phyloP scores from a whole-genome alignment of 2,113 vertebrate species.

The Promerops cafer region DNA sequence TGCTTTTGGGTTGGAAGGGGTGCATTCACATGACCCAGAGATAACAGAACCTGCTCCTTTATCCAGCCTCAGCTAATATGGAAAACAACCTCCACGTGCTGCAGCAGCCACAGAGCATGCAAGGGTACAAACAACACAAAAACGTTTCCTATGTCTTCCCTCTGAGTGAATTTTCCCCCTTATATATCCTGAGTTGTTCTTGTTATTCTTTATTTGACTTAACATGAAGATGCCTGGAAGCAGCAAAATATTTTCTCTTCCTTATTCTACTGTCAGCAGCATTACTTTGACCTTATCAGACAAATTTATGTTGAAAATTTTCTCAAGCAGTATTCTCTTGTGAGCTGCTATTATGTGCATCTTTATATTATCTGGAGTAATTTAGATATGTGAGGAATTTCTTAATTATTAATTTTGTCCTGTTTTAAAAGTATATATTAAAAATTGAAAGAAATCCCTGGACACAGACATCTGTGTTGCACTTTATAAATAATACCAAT shows the following conservation, averaged over 20 bases:
- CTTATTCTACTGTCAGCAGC: slow-evolving; percentile 49
- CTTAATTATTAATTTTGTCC: slow-evolving; percentile 54
- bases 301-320: slow-evolving; percentile 60
- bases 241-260: slow-evolving; percentile 47
- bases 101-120: neutral
- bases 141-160: neutral
- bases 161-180: neutral
- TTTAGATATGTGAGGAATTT: slow-evolving; percentile 14
- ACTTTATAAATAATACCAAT: slow-evolving; percentile 56
- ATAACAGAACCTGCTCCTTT: neutral
- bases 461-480: neutral
- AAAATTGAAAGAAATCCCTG: slow-evolving; percentile 32
- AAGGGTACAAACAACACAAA: neutral
- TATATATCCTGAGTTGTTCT: neutral
- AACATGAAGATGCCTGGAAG: slow-evolving; percentile 48
- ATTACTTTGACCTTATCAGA: slow-evolving; percentile 67
- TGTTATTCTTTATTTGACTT: slow-evolving; percentile 58
- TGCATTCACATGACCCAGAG: neutral
- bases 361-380: slow-evolving; percentile 30
- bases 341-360: slow-evolving; percentile 27
- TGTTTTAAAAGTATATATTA: slow-evolving; percentile 40
- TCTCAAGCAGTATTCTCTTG: slow-evolving; percentile 39
- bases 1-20: neutral
- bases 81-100: neutral
- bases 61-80: neutral